These are phyloP conservation scores for Belgica antarctica DNA, from an alignment of 2,888 invertebrate species.

Conservation along the genomic window DNA sequence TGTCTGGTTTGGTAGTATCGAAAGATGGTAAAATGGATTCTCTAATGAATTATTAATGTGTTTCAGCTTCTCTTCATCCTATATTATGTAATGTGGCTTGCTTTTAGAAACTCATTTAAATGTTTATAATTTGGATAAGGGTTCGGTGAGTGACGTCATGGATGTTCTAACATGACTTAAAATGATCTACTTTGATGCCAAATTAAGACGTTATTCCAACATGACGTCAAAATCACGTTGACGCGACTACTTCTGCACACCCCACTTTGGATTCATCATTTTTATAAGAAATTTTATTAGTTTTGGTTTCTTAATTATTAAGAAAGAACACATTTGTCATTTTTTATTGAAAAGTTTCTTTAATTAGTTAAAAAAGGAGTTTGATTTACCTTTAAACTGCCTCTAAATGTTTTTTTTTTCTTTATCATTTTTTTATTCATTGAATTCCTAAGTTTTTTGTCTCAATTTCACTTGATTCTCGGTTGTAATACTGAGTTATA, in stretches of 20 bases:
- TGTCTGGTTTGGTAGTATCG: background rate
- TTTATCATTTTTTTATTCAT: conserved; percentile 21
- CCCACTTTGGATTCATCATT: background rate
- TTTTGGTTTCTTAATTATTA: conserved; percentile 27
- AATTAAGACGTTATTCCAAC: too few relatives aligned
- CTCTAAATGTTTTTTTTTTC: conserved; percentile 4
- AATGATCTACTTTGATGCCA: too few relatives aligned
- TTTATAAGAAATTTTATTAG: background rate
- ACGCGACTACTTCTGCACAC: too few relatives aligned
- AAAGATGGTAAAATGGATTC: conserved; percentile 25
- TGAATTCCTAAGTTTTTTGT: conserved; percentile 6
- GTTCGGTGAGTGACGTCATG: too few relatives aligned
- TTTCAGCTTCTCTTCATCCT: background rate
- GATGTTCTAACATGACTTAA: too few relatives aligned
- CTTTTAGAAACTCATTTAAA: background rate
- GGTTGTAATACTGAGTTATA: conserved; percentile 3
- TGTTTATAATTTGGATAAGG: too few relatives aligned
- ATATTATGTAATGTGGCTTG: too few relatives aligned
- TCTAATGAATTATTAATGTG: conserved; percentile 26
- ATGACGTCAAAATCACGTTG: too few relatives aligned
- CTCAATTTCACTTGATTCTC: conserved; percentile 4
- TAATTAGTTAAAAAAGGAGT: conserved; percentile 30
- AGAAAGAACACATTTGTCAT: conserved; percentile 31
- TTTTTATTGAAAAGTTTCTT: conserved; percentile 24
- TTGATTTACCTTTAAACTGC: conserved; percentile 25